Base-by-base conservation (phyloP, 1,140 invertebrate species). In the Archegozetes longisetosus region DNA sequence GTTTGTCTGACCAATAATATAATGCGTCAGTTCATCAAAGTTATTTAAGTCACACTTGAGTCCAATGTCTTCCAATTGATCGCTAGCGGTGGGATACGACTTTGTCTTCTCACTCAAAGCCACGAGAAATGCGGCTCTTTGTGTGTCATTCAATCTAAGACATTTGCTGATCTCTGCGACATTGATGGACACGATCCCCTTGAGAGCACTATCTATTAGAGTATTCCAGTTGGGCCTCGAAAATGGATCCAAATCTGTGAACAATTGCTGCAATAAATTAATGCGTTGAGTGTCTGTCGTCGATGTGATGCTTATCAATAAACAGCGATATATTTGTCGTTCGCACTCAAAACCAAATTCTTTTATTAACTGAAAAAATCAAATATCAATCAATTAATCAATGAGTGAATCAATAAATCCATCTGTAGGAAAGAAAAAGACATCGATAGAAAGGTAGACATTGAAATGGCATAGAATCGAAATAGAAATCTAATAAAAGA, bases 291-390 rank as follows among this genome's bases (percentile, higher is more conserved):
- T 23, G 25, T 54, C 53, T 12, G 3, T 54, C 13, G 13, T 3
- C 20, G 53, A 28, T 54, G 53, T 54, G 13, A 54, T 28, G 53
- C 9, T 46, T 50, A 23, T 50, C 49, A 48, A 61, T 23, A 26
- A 57, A 64, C 24, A 61, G 46, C 22, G 51, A 54, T 54, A 54
- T 3, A 54, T 14, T 12, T 54, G 53, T 6, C 53, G 53, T 54
- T 54, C 53, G 53, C 53, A 54, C 20, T 54, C 53, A 28, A 54
- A 54, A 20, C 53, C 53, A 28, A 54, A 24, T 3, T 54, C 25
- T 3, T 27, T 24, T 17, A 25, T 28, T 26, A 54, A 54, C 53
- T 54, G 25, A 23, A 9, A 4, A 4, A 20, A 51, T 51, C 4
- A n/a, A n/a, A 46, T 46, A 46, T 46, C n/a, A 46, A 51, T n/a